Conservation (phyloP, 2,888 invertebrate genomes). For the Caradrina clavipalpis region DNA sequence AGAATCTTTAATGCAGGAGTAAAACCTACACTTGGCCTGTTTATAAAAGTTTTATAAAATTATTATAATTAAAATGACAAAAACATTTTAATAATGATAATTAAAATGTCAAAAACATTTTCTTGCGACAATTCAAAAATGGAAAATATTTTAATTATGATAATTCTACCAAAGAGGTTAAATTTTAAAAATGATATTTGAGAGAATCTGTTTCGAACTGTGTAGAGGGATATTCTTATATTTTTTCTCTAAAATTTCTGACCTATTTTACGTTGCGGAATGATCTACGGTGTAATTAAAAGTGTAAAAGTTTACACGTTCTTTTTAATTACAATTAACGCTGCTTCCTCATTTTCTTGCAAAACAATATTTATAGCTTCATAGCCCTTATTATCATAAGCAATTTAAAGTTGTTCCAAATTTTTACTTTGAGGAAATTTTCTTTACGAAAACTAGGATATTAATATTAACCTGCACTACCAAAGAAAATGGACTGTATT, state of each 20-base stretch:
- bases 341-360: constrained; percentile 33
- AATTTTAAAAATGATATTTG: too few species aligned
- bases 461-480: too few species aligned
- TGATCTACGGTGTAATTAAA: constrained; percentile 31
- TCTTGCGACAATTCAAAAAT: too few species aligned
- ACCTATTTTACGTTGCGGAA: neutral
- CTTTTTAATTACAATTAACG: constrained; percentile 41
- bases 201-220: neutral
- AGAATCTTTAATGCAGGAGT: too few species aligned
- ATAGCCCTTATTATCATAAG: neutral
- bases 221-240: neutral
- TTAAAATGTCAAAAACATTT: too few species aligned
- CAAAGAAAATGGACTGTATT: too few species aligned
- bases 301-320: constrained; percentile 16
- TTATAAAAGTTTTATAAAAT: too few species aligned
- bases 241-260: neutral
- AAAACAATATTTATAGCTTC: constrained; percentile 27
- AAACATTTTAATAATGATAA: too few species aligned
- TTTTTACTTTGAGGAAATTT: constrained; percentile 6
- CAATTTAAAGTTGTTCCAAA: constrained; percentile 17
- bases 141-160: too few species aligned
- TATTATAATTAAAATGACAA: too few species aligned
- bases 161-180: too few species aligned
- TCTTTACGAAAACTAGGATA: neutral
- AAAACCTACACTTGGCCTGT: too few species aligned